phyloP scores from a whole-genome alignment of 2,113 vertebrate species.

The Muntiacus reevesi region DNA sequence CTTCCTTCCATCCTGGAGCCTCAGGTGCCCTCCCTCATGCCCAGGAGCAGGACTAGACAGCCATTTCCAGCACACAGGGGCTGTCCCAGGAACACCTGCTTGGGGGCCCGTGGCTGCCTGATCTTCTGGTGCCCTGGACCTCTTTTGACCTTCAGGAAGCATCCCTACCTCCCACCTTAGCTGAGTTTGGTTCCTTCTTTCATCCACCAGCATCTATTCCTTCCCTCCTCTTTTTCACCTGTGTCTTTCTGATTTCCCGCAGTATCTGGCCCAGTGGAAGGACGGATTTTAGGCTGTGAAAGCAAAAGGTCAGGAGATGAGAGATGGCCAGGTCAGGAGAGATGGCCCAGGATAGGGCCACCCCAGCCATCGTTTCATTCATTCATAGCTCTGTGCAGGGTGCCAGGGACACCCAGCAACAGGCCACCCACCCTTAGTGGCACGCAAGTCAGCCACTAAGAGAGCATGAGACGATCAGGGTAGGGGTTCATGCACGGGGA shows the following conservation, averaged over 20 bases:
- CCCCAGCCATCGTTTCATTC: not conserved
- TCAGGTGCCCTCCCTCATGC: not conserved
- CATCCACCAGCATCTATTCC: not conserved
- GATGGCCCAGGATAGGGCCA: not conserved
- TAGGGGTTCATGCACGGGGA: not conserved
- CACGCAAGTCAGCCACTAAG: not conserved
- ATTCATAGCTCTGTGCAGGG: not conserved
- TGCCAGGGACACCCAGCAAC: not conserved
- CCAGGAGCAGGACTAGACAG: not conserved
- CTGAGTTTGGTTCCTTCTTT: not conserved
- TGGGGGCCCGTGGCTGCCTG: rapidly evolving
- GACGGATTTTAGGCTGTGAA: not conserved
- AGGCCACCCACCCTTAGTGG: not conserved
- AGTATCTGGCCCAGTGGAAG: not conserved
- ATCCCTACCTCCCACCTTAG: not conserved
- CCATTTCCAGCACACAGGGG: not conserved
- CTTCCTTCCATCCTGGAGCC: not conserved
- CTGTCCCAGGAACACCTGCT: not conserved
- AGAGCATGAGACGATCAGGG: rapidly evolving
- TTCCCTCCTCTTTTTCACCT: not conserved
- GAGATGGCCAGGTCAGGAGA: not conserved
- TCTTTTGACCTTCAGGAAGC: not conserved
- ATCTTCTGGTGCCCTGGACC: not conserved
- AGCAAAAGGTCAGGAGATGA: not conserved
- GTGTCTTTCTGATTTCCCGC: not conserved